phyloP scores from a whole-genome alignment of 1,140 invertebrate species.

The Drosophila tropicalis region DNA sequence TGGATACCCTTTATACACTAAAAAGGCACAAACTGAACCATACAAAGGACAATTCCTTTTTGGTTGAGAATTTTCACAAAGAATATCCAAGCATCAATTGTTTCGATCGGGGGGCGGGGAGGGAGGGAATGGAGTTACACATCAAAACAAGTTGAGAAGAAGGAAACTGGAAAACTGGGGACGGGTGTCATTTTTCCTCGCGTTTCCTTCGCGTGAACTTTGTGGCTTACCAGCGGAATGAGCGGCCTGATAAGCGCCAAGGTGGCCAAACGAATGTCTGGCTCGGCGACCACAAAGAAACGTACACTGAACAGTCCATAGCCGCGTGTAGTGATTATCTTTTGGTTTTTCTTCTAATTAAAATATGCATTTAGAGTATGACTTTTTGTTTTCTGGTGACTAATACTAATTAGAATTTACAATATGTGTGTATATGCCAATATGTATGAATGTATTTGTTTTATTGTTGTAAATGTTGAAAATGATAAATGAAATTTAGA shows the following conservation, averaged over 20 bases:
- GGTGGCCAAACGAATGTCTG: constrained; percentile 77
- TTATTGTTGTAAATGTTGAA: constrained; percentile 31
- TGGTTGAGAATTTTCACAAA: too few relatives aligned
- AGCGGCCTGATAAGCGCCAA: constrained; percentile 79
- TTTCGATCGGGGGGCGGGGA: background rate
- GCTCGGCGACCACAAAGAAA: constrained; percentile 81
- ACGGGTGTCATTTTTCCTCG: constrained; percentile 22
- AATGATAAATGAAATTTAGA: constrained; percentile 60
- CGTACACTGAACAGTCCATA: constrained; percentile 79
- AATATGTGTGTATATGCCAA: constrained; percentile 17
- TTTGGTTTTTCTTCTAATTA: constrained; percentile 77
- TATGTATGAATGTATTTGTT: constrained; percentile 11
- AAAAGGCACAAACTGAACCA: too few relatives aligned
- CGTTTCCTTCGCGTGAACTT: constrained; percentile 31
- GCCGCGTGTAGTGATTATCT: constrained; percentile 61
- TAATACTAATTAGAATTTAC: constrained; percentile 10
- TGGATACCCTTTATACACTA: constrained; percentile 21
- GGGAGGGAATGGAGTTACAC: constrained; percentile 30
- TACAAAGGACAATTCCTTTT: too few relatives aligned
- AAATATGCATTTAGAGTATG: constrained; percentile 49
- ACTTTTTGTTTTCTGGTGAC: constrained; percentile 28
- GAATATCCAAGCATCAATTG: constrained; percentile 1
- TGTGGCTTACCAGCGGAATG: constrained; percentile 79
- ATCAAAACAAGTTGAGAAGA: constrained; percentile 53
- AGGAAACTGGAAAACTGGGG: constrained; percentile 37